Conservation (phyloP, 2,113 vertebrate species). For the Spermophilus dauricus region DNA sequence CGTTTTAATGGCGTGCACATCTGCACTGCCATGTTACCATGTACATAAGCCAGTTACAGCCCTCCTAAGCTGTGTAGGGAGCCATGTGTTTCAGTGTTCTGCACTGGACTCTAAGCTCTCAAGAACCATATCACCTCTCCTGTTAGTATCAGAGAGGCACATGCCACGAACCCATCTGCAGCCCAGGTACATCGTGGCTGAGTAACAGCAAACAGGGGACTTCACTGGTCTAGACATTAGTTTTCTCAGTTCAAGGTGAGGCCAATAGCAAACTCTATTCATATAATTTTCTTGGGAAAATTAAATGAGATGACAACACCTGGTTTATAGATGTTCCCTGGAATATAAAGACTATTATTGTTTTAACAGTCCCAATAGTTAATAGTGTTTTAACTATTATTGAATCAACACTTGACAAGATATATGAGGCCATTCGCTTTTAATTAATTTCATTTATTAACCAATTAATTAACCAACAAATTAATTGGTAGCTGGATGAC, state of each 20-base stretch:
- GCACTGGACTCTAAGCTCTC: not conserved
- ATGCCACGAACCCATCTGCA: not conserved
- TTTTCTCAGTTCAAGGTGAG: not conserved
- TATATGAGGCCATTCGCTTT: not conserved
- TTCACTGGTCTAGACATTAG: not conserved
- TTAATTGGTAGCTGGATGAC: not conserved
- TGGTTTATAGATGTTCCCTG: not conserved
- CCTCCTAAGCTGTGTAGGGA: not conserved
- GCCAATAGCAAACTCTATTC: not conserved
- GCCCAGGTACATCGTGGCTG: not conserved
- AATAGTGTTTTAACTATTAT: not conserved
- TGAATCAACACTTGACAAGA: not conserved
- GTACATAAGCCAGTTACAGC: accelerated
- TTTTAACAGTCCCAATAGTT: not conserved
- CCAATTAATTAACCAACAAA: not conserved
- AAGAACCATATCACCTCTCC: not conserved
- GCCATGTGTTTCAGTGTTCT: not conserved
- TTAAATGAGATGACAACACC: not conserved
- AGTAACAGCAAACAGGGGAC: not conserved
- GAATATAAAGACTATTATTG: not conserved
- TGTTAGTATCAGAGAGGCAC: not conserved
- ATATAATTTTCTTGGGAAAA: not conserved
- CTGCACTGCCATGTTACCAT: too few relatives aligned
- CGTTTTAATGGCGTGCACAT: not conserved
- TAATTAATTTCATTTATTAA: not conserved